Evolutionary conservation across 2,888 invertebrate genomes (phyloP), one percentile per base, ranked within the genome.

Genomic region (Drosophila villosipedis): DNA sequence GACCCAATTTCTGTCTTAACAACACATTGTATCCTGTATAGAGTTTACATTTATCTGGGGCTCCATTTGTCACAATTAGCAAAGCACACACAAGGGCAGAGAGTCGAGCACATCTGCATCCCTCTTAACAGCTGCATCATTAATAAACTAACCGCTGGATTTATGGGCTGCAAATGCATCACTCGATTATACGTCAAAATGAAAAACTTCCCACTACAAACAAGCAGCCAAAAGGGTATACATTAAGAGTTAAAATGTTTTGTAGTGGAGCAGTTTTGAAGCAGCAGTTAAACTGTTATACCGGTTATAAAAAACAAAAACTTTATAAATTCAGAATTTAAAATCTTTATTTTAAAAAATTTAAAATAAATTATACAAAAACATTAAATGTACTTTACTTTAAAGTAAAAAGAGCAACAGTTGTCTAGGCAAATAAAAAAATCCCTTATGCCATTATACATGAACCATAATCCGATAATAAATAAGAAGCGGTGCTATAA

Each of bases 1-100:
- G 83, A 79, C 83, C 80, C 59, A 71, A 65, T 76, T 81, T 76
- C 25, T 39, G 58, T 49, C 58, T 50, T 73, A 78, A 65, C 65
- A 73, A 65, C 64, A 59, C 65, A 76, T 80, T 65, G 43, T 54
- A 50, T 60, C 54, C 64, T 33, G 54, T 71, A 31, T 33, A 28
- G 58, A 73, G 55, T 73, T 73, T 54, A 43, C 53, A 31, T 54
- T 33, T 66, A 28, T 54, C 54, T 52, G 19, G 35, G 53, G 54
- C 49, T 47, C 14, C 49, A 76, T 77, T 65, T 57, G 65, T 80
- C 50, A 66, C 65, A 55, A 53, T 70, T 63, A 62, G 16, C 30
- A 28, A 62, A 52, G 35, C 61, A 25, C 35, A 31, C 31, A 9
- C 22, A 49, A 33, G 47, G 12, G 25, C 12, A 28, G 12, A 33